These are phyloP conservation scores for Parelbella ahira DNA, from an alignment of 2,888 invertebrate genomes.

Conservation along the genomic window DNA sequence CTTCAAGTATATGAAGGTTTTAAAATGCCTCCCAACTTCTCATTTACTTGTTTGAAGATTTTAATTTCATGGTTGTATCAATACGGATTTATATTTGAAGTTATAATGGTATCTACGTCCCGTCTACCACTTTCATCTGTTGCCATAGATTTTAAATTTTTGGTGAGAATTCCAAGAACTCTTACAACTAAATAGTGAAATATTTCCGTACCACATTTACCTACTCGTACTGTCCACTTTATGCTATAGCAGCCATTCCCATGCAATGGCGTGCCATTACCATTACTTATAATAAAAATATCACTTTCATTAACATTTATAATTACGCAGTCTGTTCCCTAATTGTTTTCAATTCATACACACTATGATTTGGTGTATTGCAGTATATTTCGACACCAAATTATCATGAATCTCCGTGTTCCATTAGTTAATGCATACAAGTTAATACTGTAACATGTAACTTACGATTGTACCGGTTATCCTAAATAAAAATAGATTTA, in stretches of 20 bases:
- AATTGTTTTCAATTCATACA: conserved; percentile 21
- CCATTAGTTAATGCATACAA: too few species aligned
- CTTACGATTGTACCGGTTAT: too few species aligned
- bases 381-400: too few species aligned
- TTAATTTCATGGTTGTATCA: too few species aligned
- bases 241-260: conserved; percentile 24
- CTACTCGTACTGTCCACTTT: conserved; percentile 17
- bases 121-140: background rate
- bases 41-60: too few species aligned
- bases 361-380: conserved; percentile 25
- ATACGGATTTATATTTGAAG: background rate
- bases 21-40: too few species aligned
- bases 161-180: conserved; percentile 30
- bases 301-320: conserved; percentile 30
- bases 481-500: too few species aligned
- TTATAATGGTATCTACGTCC: background rate
- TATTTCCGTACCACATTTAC: conserved; percentile 5
- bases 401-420: too few species aligned
- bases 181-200: conserved; percentile 10
- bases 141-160: too few species aligned
- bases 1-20: too few species aligned
- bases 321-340: conserved; percentile 27
- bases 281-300: conserved; percentile 28
- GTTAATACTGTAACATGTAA: too few species aligned
- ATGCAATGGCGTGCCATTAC: conserved; percentile 17